These are phyloP conservation scores for Acanthosepion pharaonis DNA, from an alignment of 2,888 invertebrate genomes.

Conservation along the genomic window DNA sequence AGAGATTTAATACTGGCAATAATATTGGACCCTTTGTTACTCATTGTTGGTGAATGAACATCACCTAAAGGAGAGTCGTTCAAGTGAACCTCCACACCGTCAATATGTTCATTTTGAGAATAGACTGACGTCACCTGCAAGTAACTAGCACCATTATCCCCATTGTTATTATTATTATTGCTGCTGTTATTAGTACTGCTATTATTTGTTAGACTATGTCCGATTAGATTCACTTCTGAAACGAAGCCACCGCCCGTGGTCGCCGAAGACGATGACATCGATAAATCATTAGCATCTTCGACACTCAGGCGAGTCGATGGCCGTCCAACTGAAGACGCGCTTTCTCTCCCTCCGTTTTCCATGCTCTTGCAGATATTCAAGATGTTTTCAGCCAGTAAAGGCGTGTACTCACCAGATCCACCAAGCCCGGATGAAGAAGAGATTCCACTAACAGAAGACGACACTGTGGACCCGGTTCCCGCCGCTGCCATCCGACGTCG, in stretches of 20 bases:
- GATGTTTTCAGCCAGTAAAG: background rate
- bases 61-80: background rate
- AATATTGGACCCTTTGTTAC: constrained; percentile 38
- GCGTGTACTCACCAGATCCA: constrained; percentile 33
- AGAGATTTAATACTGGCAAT: background rate
- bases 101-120: background rate
- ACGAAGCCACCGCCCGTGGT: background rate
- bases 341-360: background rate
- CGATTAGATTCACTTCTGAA: background rate
- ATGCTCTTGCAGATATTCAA: constrained; percentile 41
- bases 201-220: background rate
- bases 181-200: background rate
- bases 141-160: background rate
- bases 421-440: background rate
- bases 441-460: background rate
- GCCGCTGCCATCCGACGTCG: background rate
- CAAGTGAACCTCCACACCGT: background rate
- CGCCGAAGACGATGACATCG: background rate
- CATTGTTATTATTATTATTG: background rate
- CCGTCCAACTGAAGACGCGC: background rate
- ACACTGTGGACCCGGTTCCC: background rate
- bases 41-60: constrained; percentile 37
- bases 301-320: background rate
- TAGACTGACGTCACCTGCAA: constrained; percentile 4
- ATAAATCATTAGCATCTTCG: constrained; percentile 39